Evolutionary conservation across 2,888 invertebrate species (phyloP).

Genomic region (Leptopilina syphax): DNA sequence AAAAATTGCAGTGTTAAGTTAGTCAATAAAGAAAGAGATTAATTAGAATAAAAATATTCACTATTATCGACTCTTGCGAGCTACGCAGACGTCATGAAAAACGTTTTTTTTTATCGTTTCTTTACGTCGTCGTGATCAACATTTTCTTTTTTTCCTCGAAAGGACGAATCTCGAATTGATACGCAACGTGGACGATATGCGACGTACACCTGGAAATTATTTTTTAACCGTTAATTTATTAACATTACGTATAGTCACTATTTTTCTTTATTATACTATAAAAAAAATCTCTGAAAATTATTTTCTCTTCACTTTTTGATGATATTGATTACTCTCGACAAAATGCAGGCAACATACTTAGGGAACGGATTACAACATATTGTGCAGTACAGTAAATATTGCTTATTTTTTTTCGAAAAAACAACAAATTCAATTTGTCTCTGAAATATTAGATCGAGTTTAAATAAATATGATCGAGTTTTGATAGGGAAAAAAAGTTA

Average conservation of each 20-base stretch:
- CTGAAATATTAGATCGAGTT: not conserved
- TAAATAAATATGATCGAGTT: not conserved
- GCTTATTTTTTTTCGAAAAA: not conserved
- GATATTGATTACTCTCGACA: slow-evolving; percentile 35
- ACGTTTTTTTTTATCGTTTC: not conserved
- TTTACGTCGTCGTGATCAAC: not conserved
- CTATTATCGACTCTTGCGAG: not conserved
- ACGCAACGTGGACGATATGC: slow-evolving; percentile 33
- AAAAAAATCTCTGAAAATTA: slow-evolving; percentile 3
- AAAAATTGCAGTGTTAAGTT: not conserved
- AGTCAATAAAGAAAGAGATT: slow-evolving; percentile 20
- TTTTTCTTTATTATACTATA: not conserved
- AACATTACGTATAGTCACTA: slow-evolving; percentile 5
- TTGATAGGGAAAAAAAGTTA: slow-evolving; percentile 3
- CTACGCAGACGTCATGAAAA: slow-evolving; percentile 32
- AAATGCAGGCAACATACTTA: slow-evolving; percentile 11
- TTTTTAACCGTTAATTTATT: not conserved
- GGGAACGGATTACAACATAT: slow-evolving; percentile 28
- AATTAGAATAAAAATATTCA: not conserved
- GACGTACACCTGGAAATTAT: slow-evolving; percentile 25
- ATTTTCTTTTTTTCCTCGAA: not conserved
- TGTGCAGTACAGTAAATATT: slow-evolving; percentile 35
- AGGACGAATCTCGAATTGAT: slow-evolving; percentile 30
- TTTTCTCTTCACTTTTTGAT: slow-evolving; percentile 24
- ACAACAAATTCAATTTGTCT: not conserved